These are phyloP conservation scores for Zalophus californianus DNA, from an alignment of 2,797 vertebrate genomes.

Conservation along the genomic window DNA sequence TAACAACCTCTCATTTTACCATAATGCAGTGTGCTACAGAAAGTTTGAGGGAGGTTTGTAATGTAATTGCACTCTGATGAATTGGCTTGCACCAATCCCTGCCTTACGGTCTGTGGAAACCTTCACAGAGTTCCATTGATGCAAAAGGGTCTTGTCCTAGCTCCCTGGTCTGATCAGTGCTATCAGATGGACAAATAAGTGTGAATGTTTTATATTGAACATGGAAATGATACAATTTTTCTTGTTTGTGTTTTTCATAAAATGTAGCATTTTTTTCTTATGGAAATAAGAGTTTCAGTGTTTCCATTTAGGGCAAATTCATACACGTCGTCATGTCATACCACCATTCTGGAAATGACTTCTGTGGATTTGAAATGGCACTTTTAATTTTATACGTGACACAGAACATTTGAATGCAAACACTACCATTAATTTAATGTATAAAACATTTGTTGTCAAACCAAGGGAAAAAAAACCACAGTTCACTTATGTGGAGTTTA, in stretches of 20 bases:
- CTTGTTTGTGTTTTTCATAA: slow-evolving; percentile 77
- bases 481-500: slow-evolving; percentile 89
- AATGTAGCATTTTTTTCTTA: slow-evolving; percentile 79
- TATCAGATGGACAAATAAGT: slow-evolving; percentile 74
- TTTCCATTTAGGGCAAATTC: slow-evolving; percentile 75
- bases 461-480: slow-evolving; percentile 90
- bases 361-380: slow-evolving; percentile 86
- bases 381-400: slow-evolving; percentile 86
- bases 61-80: slow-evolving; percentile 79
- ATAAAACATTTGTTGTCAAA: slow-evolving; percentile 86
- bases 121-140: slow-evolving; percentile 75
- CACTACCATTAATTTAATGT: slow-evolving; percentile 85
- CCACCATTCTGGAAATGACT: slow-evolving; percentile 86
- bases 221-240: slow-evolving; percentile 62
- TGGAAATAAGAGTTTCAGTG: slow-evolving; percentile 79
- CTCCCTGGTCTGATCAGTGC: slow-evolving; percentile 80
- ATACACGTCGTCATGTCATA: slow-evolving; percentile 73
- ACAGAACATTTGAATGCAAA: slow-evolving; percentile 84
- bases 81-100: slow-evolving; percentile 82
- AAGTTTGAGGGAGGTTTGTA: slow-evolving; percentile 75
- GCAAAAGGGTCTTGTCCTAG: slow-evolving; percentile 77
- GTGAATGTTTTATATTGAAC: slow-evolving; percentile 77
- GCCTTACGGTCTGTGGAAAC: slow-evolving; percentile 83
- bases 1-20: slow-evolving; percentile 81
- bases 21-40: slow-evolving; percentile 81